Conservation (phyloP, 2,113 vertebrate genomes). For the Gavia stellata region DNA sequence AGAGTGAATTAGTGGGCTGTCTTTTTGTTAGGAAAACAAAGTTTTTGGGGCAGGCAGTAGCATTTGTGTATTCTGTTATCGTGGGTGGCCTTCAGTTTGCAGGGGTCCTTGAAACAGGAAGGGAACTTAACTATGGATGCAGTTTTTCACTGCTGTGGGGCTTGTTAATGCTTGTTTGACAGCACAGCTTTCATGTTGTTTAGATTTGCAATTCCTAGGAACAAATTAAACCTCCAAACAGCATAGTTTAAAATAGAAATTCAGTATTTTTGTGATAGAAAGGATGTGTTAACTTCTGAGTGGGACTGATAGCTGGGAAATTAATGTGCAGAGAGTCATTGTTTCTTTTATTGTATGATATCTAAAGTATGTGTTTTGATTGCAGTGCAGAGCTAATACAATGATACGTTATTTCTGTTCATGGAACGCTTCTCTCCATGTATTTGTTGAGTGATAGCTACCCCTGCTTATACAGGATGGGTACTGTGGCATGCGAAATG, state of each 20-base stretch:
- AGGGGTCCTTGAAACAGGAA: conserved; percentile 1
- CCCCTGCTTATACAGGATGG: neutral
- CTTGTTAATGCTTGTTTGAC: neutral
- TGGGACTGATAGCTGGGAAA: neutral
- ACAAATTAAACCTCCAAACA: neutral
- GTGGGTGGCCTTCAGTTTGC: conserved; percentile 26
- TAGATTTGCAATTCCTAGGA: neutral
- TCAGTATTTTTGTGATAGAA: neutral
- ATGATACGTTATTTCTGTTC: neutral
- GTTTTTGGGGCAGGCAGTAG: neutral
- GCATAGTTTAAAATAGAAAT: neutral
- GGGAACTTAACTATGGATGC: neutral
- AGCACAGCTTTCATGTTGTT: neutral
- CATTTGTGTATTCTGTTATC: neutral
- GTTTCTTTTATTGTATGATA: neutral
- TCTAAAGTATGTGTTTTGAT: neutral
- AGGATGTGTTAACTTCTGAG: neutral
- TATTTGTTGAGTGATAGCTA: neutral
- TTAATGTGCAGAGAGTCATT: neutral
- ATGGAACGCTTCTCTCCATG: neutral
- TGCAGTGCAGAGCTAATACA: conserved; percentile 2
- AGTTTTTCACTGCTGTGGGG: neutral
- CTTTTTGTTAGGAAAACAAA: neutral
- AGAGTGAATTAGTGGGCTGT: neutral
- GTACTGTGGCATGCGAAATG: neutral